phyloP scores from a whole-genome alignment of 1,140 invertebrate species.

The Nasonia vitripennis region DNA sequence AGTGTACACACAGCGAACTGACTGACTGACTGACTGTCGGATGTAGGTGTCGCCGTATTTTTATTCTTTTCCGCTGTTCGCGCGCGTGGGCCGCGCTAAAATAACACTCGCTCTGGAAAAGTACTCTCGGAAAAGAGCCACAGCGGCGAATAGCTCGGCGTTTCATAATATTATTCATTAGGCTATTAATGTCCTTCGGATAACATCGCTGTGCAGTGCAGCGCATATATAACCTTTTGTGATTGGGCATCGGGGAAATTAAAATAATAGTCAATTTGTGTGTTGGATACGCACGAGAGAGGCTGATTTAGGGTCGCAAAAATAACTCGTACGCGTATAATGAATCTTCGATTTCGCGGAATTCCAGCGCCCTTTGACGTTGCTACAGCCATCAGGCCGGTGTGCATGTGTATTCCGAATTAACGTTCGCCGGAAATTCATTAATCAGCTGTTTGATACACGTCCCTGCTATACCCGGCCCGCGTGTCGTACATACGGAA shows the following conservation, averaged over 20 bases:
- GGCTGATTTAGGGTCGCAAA: too few relatives aligned
- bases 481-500: neutral
- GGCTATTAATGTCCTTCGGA: neutral
- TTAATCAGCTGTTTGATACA: constrained; percentile 5
- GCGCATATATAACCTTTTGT: neutral
- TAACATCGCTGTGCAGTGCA: neutral
- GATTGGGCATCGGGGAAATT: neutral
- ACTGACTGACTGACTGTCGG: neutral
- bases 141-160: neutral
- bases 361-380: too few relatives aligned
- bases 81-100: neutral
- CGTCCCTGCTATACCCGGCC: neutral
- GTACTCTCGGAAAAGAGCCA: neutral
- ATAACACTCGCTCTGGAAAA: neutral
- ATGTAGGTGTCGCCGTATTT: constrained; percentile 17
- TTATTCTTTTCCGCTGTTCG: constrained; percentile 22
- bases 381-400: neutral
- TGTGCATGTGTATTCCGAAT: neutral
- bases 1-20: neutral
- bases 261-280: neutral
- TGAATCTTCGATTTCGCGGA: too few relatives aligned
- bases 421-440: constrained; percentile 14
- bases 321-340: too few relatives aligned
- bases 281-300: too few relatives aligned
- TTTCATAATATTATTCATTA: constrained; percentile 1